phyloP scores from a whole-genome alignment of 2,797 vertebrate genomes.

The Oreochromis grahami region DNA sequence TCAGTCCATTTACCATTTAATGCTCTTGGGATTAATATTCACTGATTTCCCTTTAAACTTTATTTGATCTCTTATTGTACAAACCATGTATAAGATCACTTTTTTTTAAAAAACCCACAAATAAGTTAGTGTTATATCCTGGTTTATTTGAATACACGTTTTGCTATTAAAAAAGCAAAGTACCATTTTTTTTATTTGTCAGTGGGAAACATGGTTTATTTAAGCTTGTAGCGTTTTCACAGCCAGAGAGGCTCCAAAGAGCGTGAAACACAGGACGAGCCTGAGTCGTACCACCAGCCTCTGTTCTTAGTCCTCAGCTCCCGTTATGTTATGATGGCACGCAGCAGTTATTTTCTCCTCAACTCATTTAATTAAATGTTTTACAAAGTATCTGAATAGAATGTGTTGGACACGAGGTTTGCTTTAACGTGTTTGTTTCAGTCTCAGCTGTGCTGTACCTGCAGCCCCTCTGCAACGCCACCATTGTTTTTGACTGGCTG shows the following conservation, averaged over 20 bases:
- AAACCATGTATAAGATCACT: neutral
- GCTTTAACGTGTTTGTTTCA: neutral
- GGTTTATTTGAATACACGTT: neutral
- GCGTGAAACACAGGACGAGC: neutral
- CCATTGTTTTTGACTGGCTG: neutral
- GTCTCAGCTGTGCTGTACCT: neutral
- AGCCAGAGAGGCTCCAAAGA: neutral
- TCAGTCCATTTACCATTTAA: too few species aligned
- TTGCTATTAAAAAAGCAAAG: neutral
- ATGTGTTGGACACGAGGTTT: neutral
- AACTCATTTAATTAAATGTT: fast-evolving
- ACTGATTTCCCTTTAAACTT: neutral
- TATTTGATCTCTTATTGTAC: neutral
- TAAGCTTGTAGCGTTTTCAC: neutral
- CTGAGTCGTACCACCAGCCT: neutral
- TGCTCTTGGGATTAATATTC: neutral
- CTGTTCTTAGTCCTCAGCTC: neutral
- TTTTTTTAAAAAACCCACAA: neutral
- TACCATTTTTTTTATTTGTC: neutral
- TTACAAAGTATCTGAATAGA: neutral
- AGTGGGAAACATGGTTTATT: neutral
- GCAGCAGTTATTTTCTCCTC: neutral
- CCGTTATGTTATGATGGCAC: neutral
- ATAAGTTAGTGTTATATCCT: neutral
- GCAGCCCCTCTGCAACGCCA: neutral